phyloP scores from a whole-genome alignment of 2,888 invertebrate genomes.

The Junonia oenone region DNA sequence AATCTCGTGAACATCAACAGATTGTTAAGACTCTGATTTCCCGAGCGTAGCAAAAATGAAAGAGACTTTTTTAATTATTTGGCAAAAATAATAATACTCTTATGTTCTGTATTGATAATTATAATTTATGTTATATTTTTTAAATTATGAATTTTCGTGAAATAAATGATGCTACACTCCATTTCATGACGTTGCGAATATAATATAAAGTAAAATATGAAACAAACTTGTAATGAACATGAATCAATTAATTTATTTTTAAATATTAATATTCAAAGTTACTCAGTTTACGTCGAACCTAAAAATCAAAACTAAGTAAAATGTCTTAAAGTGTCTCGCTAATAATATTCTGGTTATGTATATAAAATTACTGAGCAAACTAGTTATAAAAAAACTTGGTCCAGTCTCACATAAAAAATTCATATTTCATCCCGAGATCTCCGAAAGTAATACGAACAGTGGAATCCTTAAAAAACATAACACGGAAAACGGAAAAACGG shows the following conservation, averaged over 20 bases:
- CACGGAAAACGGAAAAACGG: not conserved
- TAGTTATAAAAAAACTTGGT: not conserved
- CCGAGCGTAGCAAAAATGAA: conserved; percentile 25
- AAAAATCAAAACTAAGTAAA: too few species aligned
- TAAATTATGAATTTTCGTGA: too few species aligned
- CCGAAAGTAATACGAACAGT: not conserved
- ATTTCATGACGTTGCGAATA: too few species aligned
- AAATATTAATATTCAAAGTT: too few species aligned
- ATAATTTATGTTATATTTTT: not conserved
- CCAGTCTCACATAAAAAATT: too few species aligned
- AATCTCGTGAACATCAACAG: conserved; percentile 31
- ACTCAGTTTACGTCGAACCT: too few species aligned
- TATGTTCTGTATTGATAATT: not conserved
- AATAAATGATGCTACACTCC: too few species aligned
- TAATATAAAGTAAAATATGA: too few species aligned
- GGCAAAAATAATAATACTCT: not conserved
- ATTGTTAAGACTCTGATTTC: conserved; percentile 31
- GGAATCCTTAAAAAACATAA: not conserved
- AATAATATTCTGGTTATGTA: too few species aligned
- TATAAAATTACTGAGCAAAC: not conserved
- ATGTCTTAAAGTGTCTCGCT: too few species aligned
- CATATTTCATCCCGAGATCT: not conserved
- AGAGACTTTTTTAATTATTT: conserved; percentile 12
- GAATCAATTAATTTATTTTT: too few species aligned
- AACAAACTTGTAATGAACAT: too few species aligned